These are phyloP conservation scores for Drosophila koepferae DNA, from an alignment of 2,888 invertebrate species.

Conservation along the genomic window DNA sequence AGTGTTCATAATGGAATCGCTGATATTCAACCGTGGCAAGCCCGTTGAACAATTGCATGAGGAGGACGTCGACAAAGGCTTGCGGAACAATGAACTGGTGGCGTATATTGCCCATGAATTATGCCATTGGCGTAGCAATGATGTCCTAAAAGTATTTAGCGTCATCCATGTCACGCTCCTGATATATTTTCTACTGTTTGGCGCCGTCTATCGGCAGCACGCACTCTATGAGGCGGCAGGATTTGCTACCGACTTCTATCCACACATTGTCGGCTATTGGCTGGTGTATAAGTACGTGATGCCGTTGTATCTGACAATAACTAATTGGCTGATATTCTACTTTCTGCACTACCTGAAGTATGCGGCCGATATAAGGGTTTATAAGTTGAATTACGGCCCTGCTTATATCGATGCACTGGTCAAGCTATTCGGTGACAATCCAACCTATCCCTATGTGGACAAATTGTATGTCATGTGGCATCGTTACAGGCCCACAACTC, in stretches of 20 bases:
- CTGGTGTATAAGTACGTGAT: slow-evolving; percentile 64
- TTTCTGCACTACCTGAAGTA: slow-evolving; percentile 46
- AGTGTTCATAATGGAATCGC: slow-evolving; percentile 46
- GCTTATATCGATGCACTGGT: slow-evolving; percentile 37
- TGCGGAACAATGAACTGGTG: slow-evolving; percentile 27
- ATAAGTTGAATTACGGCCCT: slow-evolving; percentile 25
- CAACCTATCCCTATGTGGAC: slow-evolving; percentile 51
- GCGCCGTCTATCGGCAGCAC: slow-evolving; percentile 8
- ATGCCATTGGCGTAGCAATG: slow-evolving; percentile 41
- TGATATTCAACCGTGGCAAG: slow-evolving; percentile 40
- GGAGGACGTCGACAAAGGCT: slow-evolving; percentile 45
- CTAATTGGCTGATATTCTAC: slow-evolving; percentile 54
- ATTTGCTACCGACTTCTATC: slow-evolving; percentile 40
- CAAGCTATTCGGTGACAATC: slow-evolving; percentile 51
- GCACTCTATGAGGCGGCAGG: slow-evolving; percentile 56
- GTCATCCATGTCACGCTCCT: slow-evolving; percentile 37
- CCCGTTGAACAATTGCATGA: slow-evolving; percentile 17
- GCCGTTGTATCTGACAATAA: slow-evolving; percentile 47
- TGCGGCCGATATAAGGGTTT: slow-evolving; percentile 43
- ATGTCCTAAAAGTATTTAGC: slow-evolving; percentile 11
- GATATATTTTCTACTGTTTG: slow-evolving; percentile 55
- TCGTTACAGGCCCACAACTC: slow-evolving; percentile 32
- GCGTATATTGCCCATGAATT: slow-evolving; percentile 64
- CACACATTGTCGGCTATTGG: slow-evolving; percentile 59
- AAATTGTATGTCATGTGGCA: slow-evolving; percentile 59